Evolutionary conservation across 2,888 invertebrate genomes (phyloP), one percentile per base, ranked within the genome.

Genomic region (Spilarctia lutea): DNA sequence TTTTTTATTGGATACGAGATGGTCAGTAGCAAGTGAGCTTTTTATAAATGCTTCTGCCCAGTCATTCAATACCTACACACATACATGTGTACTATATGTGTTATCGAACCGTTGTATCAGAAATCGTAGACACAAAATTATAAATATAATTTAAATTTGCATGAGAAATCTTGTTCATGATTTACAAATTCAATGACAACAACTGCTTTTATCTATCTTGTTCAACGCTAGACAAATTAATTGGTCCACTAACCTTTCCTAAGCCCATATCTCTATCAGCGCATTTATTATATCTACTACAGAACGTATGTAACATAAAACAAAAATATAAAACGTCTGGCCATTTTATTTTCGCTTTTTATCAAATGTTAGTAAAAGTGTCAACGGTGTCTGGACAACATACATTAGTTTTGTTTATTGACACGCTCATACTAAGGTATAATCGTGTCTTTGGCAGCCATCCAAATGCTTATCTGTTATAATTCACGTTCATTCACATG

Each of bases 381-480:
- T 94, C 94, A 91, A 79, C 93, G 83, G 71, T 81, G 94, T 93
- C 93, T 93, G 91, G 89, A 82, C 79, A 84, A 79, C 79, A 82
- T 81, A 86, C 89, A 90, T 93, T 90, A 89, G 82, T 79, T 77
- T 87, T 90, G 90, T 94, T 93, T 94, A 94, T 93, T 84, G 79
- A 79, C 83, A 83, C 70, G 65, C 65, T 79, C 66, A 78, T 85
- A 87, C 87, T 87, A 88, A 88, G 88, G 88, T 89, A 88, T 86
- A 82, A 84, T 82, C 75, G 76, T 67, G 76, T 71, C 66, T 74
- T 88, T 93, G 92, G 93, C 90, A 75, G 67, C 69, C 77, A 75
- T 88, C 92, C 92, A 91, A 81, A 86, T 33, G 80, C 80, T 89
- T 83, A 86, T 88, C 86, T 85, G 87, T 86, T 81, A 86, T 88